Percentiles rank a stretch among this genome's conserved stretches.
Conservation (phyloP, 1,140 invertebrate species). For the Bombus balteatus region DNA sequence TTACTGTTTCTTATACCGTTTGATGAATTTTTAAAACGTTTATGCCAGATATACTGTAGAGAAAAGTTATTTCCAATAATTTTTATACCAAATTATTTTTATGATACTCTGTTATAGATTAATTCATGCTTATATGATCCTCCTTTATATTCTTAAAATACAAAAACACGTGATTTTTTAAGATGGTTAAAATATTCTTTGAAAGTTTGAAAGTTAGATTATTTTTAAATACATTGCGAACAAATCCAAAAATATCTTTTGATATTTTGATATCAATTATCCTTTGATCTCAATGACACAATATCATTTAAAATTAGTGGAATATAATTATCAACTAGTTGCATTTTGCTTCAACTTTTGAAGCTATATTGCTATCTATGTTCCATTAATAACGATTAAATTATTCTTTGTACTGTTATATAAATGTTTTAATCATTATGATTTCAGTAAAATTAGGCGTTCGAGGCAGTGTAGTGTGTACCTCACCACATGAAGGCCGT, state of each 20-base stretch:
- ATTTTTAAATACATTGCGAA: no score
- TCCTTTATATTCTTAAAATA: no score
- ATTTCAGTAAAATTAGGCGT: conserved; percentile 78
- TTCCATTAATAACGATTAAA: not conserved
- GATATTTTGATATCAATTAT: no score
- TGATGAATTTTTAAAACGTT: not conserved
- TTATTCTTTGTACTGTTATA: not conserved
- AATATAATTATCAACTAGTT: no score
- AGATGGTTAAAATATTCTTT: no score
- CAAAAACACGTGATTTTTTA: no score
- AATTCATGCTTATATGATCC: not conserved
- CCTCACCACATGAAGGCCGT: conserved; percentile 89
- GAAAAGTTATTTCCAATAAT: not conserved
- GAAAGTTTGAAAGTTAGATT: no score
- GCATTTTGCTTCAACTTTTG: not conserved
- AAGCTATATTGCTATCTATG: not conserved
- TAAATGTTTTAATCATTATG: conserved; percentile 11
- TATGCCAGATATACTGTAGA: not conserved
- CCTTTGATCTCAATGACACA: no score
- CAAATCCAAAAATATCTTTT: no score
- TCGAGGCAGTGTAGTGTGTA: conserved; percentile 82
- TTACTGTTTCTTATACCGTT: not conserved
- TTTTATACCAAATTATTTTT: not conserved
- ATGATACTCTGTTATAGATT: not conserved
- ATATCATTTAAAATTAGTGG: no score